Base-by-base conservation (phyloP, 2,888 invertebrate species). In the Cyclophora punctaria region DNA sequence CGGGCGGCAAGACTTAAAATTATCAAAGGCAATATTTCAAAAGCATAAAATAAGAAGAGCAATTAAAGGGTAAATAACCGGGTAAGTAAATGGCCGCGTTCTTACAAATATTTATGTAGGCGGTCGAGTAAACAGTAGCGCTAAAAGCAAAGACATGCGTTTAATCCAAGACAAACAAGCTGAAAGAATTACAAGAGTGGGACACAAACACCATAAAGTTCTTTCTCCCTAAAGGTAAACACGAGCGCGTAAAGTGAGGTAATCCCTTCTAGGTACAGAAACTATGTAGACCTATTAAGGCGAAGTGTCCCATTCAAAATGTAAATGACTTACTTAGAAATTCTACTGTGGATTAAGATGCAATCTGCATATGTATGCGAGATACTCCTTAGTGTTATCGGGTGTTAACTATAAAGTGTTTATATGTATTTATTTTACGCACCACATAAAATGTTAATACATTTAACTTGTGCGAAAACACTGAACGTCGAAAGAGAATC, bases 141-240 rank as follows among this genome's bases (percentile, higher is more conserved):
- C 73, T 82, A 78, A 82, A 82, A 83, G 83, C 83, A 80, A 81
- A 84, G 83, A 85, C 82, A 83, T 80, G 76, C 78, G 82, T 77
- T 82, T 83, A 85, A 84, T 86, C 83, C 80, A 83, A 82, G 73
- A 75, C 75, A 87, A 87, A 86, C 83, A 83, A 67, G 67, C 75
- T 83, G 73, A 79, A 83, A 81, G 81, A 83, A 84, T 83, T 79
- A 83, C 75, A 72, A 61, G 76, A 76, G 77, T 68, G 73, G 72
- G 81, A 83, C 81, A 81, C 77, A 80, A 78, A 79, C 77, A 80
- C 69, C 70, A 69, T 77, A 76, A 76, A 75, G 66, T 71, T 69
- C 73, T 72, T 66, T 65, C 62, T 65, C 75, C 73, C 69, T 69
- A 55, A 67, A 70, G 71, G 78, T 75, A 82, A 82, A 84, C 78